A percentile compares a stretch with the other conserved stretches of the same genome.
phyloP scores from a whole-genome alignment of 2,888 invertebrate genomes.

The Choristoneura rosaceana region DNA sequence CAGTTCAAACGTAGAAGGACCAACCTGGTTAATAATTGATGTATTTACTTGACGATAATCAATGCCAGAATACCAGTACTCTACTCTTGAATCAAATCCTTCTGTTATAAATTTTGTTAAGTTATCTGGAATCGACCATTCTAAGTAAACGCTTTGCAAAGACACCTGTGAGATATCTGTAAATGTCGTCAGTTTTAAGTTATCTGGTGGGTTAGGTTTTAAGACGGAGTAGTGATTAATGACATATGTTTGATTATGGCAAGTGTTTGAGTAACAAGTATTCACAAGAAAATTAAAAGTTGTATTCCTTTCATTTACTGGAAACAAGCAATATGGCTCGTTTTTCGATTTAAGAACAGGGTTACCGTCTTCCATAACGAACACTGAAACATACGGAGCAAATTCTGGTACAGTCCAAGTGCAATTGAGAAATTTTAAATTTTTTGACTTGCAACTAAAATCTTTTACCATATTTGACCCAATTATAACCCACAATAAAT shows the following conservation, averaged over 20 bases:
- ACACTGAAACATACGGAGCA: too few relatives aligned
- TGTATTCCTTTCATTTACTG: background rate
- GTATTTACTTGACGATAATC: background rate
- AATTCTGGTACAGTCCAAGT: too few relatives aligned
- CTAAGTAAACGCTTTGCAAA: background rate
- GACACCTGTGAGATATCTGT: too few relatives aligned
- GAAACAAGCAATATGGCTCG: background rate
- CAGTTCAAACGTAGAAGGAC: background rate
- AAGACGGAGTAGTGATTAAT: background rate
- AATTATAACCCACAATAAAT: background rate
- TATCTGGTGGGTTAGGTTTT: background rate
- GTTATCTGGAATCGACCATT: background rate
- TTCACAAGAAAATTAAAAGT: background rate
- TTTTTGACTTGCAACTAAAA: background rate
- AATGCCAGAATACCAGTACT: background rate
- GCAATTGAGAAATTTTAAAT: background rate
- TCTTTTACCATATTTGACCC: background rate
- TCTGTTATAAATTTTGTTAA: background rate
- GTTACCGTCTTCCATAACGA: background rate
- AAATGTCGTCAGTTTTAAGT: too few relatives aligned
- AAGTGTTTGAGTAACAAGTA: background rate
- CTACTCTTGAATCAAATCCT: background rate
- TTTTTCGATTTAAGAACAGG: too few relatives aligned
- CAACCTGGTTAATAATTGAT: background rate
- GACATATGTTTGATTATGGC: background rate